Conservation (phyloP, 2,797 vertebrate genomes). For the Acipenser ruthenus region DNA sequence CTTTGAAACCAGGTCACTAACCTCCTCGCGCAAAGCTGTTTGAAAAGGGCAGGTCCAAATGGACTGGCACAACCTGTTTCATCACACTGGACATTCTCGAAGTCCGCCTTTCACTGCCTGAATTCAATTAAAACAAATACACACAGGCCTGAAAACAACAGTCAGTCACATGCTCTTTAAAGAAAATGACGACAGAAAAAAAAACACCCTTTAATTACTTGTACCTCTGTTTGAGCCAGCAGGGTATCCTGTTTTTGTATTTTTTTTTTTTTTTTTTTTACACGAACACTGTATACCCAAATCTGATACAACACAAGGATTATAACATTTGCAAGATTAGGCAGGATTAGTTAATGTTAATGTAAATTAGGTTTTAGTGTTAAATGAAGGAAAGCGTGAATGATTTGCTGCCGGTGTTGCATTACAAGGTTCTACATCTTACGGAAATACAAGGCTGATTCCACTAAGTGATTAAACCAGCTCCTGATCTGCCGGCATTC, state of each 20-base stretch:
- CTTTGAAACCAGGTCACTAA: conserved; percentile 53
- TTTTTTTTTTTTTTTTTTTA: background rate
- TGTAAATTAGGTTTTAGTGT: conserved; percentile 44
- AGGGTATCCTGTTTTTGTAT: conserved; percentile 2
- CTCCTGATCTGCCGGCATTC: too few relatives aligned
- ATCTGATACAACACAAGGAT: conserved; percentile 9
- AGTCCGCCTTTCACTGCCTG: conserved; percentile 85
- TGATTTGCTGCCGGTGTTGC: conserved; percentile 36
- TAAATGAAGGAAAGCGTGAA: conserved; percentile 52
- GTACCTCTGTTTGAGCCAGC: background rate
- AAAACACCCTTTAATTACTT: background rate
- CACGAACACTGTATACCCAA: background rate
- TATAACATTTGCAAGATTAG: conserved; percentile 41
- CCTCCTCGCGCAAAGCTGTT: conserved; percentile 95
- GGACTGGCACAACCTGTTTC: conserved; percentile 80
- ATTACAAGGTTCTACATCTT: conserved; percentile 40
- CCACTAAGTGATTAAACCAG: conserved; percentile 36
- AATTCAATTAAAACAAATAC: conserved; percentile 48
- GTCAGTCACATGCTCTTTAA: conserved; percentile 44
- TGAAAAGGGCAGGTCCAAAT: conserved; percentile 89
- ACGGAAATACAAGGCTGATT: conserved; percentile 36
- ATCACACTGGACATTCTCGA: conserved; percentile 70
- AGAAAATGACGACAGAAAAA: conserved; percentile 33
- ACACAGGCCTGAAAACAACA: conserved; percentile 41
- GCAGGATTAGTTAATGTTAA: conserved; percentile 50